phyloP scores from a whole-genome alignment of 1,140 invertebrate species.

The Calephelis nemesis region DNA sequence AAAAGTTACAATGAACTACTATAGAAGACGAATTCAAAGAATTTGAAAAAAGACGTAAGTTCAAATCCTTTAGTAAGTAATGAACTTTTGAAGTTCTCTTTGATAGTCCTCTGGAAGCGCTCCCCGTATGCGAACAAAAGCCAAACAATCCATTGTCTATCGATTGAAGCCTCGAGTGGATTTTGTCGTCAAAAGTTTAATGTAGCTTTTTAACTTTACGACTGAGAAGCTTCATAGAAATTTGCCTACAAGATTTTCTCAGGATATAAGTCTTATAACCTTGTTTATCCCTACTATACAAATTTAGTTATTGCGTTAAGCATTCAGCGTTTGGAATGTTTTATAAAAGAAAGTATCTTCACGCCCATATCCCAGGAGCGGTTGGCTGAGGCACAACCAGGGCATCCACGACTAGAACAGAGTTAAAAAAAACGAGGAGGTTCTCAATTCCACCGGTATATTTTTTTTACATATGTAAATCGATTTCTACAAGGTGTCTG shows the following conservation, averaged over 20 bases:
- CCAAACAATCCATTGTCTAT: conserved; percentile 70
- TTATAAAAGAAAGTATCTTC: too few species aligned
- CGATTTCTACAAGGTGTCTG: too few species aligned
- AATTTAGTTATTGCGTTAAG: too few species aligned
- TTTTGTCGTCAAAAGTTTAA: conserved; percentile 38
- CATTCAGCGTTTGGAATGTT: too few species aligned
- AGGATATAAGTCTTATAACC: neutral
- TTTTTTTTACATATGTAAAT: too few species aligned
- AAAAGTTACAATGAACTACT: too few species aligned
- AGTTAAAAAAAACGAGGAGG: too few species aligned
- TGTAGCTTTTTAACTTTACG: conserved; percentile 6
- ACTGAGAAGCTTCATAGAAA: conserved; percentile 3
- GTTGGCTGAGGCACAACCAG: too few species aligned
- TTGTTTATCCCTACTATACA: too few species aligned
- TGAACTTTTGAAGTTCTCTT: conserved; percentile 21
- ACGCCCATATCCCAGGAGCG: too few species aligned
- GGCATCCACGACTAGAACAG: too few species aligned
- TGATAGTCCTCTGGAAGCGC: conserved; percentile 33
- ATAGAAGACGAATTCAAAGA: neutral
- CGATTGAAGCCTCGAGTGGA: conserved; percentile 61
- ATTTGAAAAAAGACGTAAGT: neutral
- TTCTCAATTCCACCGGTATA: too few species aligned
- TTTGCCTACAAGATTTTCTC: neutral
- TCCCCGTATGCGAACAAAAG: conserved; percentile 63
- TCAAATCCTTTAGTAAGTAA: neutral